Evolutionary conservation across 2,888 invertebrate genomes (phyloP), one percentile per base, ranked within the genome.

Genomic region (Gonocerus acuteangulatus): DNA sequence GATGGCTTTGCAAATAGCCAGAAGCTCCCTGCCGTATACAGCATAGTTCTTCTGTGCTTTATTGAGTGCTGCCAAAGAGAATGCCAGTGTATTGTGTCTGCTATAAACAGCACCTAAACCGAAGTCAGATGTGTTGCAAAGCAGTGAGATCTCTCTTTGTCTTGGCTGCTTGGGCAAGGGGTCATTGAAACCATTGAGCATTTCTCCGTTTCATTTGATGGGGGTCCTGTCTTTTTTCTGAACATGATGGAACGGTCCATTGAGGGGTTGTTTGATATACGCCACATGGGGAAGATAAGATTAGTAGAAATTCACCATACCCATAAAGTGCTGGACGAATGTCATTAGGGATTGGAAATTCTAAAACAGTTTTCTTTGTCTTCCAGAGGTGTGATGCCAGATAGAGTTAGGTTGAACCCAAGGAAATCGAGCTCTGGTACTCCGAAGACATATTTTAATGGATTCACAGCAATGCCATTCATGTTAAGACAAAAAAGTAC

Each of bases 1-100:
- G 2, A 66, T 21, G n/a, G 59, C 54, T 2, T 47, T 34, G 23
- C 58, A 67, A 9, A 61, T 62, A 68, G 61, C 65, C 42, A 47
- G 27, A 4, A 59, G 61, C 64, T 75, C 74, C 1, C 73, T 39
- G 51, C 76, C 74, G 59, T 74, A 76, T 13, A 70, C 70, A 11
- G 72, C 71, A 42, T 74, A 75, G 6, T 72, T 73, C 16, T 39
- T 48, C 62, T 75, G 70, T 0, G 72, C 60, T 7, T 68, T 52
- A 21, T 61, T 69, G 6, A 68, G 61, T 61, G 56, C 45, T 42
- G 9, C 32, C 1, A 65, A 67, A 49, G 62, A 67, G 60, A 68
- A 69, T 13, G 49, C 64, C 1, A 69, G 59, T 1, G 69, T 66
- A 39, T 57, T 34, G 65, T 58, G 62, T 7, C 7, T 1, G 2